Base-by-base conservation (phyloP, 2,888 invertebrate species). In the Cryptus armator region DNA sequence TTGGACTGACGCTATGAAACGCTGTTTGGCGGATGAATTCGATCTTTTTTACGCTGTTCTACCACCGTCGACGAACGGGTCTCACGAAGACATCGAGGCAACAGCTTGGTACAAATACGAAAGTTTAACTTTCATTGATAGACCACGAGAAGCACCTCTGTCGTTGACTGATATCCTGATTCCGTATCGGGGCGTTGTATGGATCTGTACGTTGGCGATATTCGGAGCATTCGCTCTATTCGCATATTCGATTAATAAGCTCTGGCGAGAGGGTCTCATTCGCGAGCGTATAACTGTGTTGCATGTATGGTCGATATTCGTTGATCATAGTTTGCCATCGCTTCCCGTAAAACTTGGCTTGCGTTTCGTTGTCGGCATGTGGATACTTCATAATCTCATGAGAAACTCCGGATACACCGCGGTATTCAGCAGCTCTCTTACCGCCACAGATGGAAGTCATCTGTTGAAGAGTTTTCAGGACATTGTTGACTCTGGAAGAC, bases 361-460 rank as follows among this genome's bases (percentile, higher is more conserved):
- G 37, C 70, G 86, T 7, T 46, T 86, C 12, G 78, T 86, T 10
- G 29, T 88, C 29, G 79, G 81, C 1, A 51, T 87, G 14, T 88
- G 89, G 89, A 71, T 88, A 7, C 24, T 87, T 5, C 83, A 83
- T 72, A 81, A 80, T 7, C 67, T 86, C 14, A 75, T 77, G 48
- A 72, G 77, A 29, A 86, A 64, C 56, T 74, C 70, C 51, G 24
- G 84, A 19, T 89, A 87, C 32, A 81, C 77, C 51, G 85, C 87
- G 59, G 83, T 80, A 16, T 87, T 87, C 76, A 87, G 86, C 59
- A 87, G 87, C 53, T 85, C 76, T 3, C 43, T 89, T 37, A 81
- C 82, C 43, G 76, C 72, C 12, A 32, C 66, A 19, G 84, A 76
- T 9, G 51, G 32, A 10, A 79, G 77, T 44, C 70, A 81, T 2